Percentiles rank a stretch among this genome's conserved stretches.
Conservation (phyloP, 2,888 invertebrate species). For the Seira sanloemensis region DNA sequence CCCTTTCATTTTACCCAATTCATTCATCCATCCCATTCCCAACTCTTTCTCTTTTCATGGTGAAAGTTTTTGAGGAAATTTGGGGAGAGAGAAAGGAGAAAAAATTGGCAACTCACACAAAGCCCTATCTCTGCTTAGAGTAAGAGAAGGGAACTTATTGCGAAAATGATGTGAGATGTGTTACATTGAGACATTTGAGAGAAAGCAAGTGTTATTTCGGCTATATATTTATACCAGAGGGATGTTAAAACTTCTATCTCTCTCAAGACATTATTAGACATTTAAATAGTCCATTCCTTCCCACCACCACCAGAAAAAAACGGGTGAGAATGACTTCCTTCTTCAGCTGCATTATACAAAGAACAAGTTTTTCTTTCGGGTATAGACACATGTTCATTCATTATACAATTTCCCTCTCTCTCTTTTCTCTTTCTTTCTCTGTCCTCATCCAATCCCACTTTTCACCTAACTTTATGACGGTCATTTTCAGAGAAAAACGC, state of each 20-base stretch:
- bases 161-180: neutral
- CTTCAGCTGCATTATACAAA: neutral
- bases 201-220: neutral
- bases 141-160: neutral
- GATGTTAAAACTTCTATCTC: too few relatives aligned
- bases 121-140: neutral
- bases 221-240: too few relatives aligned
- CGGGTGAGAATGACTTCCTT: too few relatives aligned
- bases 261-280: neutral
- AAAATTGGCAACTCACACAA: too few relatives aligned
- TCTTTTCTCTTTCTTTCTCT: conserved; percentile 49
- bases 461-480: conserved; percentile 69
- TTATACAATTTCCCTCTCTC: neutral
- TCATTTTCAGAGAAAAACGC: conserved; percentile 38
- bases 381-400: conserved; percentile 3
- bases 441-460: conserved; percentile 43
- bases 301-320: too few relatives aligned
- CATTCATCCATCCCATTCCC: neutral
- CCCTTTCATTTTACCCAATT: neutral
- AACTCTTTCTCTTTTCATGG: too few relatives aligned
- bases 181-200: neutral
- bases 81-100: too few relatives aligned
- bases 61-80: neutral
- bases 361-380: neutral
- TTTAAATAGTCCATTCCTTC: neutral